Evolutionary conservation across 2,113 vertebrate genomes (phyloP).

Genomic region (Myrmecophaga tridactyla): DNA sequence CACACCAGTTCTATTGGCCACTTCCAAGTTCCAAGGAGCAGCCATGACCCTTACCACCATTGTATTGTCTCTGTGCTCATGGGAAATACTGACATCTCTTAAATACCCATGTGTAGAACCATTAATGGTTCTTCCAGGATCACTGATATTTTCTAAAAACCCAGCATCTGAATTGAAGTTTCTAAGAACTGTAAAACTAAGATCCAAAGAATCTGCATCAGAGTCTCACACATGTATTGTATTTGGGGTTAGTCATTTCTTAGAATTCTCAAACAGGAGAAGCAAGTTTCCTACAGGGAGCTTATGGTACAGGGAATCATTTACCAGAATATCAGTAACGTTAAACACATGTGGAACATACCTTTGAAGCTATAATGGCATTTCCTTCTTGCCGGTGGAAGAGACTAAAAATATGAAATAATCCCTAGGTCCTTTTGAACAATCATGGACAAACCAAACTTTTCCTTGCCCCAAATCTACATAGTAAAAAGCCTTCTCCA

Average conservation of each 20-base stretch:
- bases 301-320: slow-evolving; percentile 89
- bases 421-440: slow-evolving; percentile 88
- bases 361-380: slow-evolving; percentile 84
- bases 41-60: slow-evolving; percentile 90
- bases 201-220: slow-evolving; percentile 83
- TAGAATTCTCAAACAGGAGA: slow-evolving; percentile 89
- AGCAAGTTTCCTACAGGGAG: slow-evolving; percentile 91
- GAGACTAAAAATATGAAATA: slow-evolving; percentile 90
- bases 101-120: slow-evolving; percentile 88
- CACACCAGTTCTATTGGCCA: slow-evolving; percentile 87
- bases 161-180: slow-evolving; percentile 89
- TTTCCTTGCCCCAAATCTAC: slow-evolving; percentile 88
- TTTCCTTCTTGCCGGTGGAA: slow-evolving; percentile 84
- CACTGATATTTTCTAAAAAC: slow-evolving; percentile 87
- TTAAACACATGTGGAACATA: slow-evolving; percentile 84
- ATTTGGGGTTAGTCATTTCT: slow-evolving; percentile 86
- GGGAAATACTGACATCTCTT: slow-evolving; percentile 85
- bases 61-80: slow-evolving; percentile 91
- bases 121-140: slow-evolving; percentile 84
- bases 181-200: slow-evolving; percentile 90
- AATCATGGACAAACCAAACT: slow-evolving; percentile 91
- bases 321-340: slow-evolving; percentile 88
- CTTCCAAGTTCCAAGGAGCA: slow-evolving; percentile 86
- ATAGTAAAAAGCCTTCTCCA: slow-evolving; percentile 88
- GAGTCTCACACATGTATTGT: slow-evolving; percentile 87